Evolutionary conservation across 2,888 invertebrate species (phyloP).

Genomic region (Napeogenes inachia): DNA sequence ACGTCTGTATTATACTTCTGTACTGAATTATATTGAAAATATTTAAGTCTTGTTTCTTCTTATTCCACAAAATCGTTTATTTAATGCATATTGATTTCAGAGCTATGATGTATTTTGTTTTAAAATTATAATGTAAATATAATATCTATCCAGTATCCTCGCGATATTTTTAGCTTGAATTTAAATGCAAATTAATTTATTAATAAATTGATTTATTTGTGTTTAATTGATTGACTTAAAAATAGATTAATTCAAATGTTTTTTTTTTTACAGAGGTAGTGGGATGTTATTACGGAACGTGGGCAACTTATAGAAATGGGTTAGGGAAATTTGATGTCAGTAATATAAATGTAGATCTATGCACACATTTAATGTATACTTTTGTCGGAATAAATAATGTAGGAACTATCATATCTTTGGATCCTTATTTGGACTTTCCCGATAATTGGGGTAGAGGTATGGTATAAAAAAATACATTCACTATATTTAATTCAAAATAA

Average conservation of each 20-base stretch:
- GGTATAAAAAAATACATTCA: background rate
- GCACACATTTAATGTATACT: constrained; percentile 86
- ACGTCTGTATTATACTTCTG: too few species aligned
- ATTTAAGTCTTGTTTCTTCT: too few species aligned
- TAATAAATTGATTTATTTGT: too few species aligned
- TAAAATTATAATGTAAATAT: too few species aligned
- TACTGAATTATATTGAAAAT: too few species aligned
- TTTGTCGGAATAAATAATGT: constrained; percentile 81
- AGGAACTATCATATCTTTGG: constrained; percentile 75
- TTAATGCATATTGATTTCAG: too few species aligned
- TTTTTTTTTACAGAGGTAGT: constrained; percentile 69
- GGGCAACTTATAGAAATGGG: constrained; percentile 83
- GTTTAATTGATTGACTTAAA: too few species aligned
- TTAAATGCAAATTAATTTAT: background rate
- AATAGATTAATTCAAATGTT: background rate
- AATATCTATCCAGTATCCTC: too few species aligned
- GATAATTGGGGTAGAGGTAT: constrained; percentile 77
- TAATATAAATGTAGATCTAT: constrained; percentile 81
- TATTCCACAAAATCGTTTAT: too few species aligned
- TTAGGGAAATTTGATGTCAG: constrained; percentile 81
- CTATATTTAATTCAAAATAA: background rate
- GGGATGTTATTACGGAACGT: constrained; percentile 86
- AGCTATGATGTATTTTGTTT: too few species aligned
- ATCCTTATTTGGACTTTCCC: constrained; percentile 79
- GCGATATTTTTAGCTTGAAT: too few species aligned